Evolutionary conservation across 2,113 vertebrate species (phyloP), one percentile per base, ranked within the genome.

Genomic region (Pangasianodon gigas): DNA sequence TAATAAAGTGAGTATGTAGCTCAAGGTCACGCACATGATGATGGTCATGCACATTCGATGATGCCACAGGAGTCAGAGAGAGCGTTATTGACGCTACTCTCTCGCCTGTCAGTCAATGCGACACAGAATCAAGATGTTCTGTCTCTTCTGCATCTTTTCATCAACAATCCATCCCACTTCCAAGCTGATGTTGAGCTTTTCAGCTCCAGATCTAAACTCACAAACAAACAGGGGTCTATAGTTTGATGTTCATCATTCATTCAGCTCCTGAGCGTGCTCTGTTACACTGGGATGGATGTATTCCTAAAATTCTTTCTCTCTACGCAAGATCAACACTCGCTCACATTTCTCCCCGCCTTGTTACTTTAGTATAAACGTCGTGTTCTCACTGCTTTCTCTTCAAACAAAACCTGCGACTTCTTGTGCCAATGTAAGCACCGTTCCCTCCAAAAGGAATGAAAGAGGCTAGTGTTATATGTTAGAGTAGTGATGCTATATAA

Each of bases 371-470:
- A 10, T 18, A 41, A 75, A 21, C 3, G 1, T 10, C 4, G 6
- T 46, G n/a, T 41, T 79, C 83, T 62, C 3, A 37, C 51, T 86
- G 83, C 44, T 89, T 89, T 87, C 87, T 86, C 65, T 82, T 26
- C 41, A 86, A 83, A 91, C 44, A 89, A 86, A 88, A 89, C 62
- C 51, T 71, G 29, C 10, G 26, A 74, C 4, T 11, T 44, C 14
- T 29, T 8, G 18, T 26, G 90, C 87, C 90, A 91, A 89, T 9
- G 19, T 46, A 89, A 89, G 83, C 87, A 14, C 44, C 4, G 26
- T 37, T 6, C 29, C 77, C 84, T 81, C 90, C 75, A 89, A 89
- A 82, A 82, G 19, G 52, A 90, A 89, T 88, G 81, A 81, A 86
- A 60, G 83, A 52, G 24, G 41, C 56, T 60, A 13, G 51, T 86